Conservation (phyloP, 2,797 vertebrate species). For the Siniperca scherzeri region DNA sequence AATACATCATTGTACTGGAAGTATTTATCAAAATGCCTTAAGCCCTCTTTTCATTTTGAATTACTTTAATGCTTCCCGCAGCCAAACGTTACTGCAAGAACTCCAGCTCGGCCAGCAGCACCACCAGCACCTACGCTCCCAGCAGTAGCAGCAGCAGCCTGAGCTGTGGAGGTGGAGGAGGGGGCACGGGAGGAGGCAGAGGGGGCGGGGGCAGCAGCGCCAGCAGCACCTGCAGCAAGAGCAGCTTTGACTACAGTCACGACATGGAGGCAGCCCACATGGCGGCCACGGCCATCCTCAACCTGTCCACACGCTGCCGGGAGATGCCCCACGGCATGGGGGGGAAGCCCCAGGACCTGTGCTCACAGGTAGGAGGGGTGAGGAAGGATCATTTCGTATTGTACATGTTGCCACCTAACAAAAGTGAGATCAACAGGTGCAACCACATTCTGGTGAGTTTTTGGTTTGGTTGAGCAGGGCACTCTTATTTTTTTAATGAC, state of each 20-base stretch:
- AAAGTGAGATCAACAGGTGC: neutral
- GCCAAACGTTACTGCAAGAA: constrained; percentile 99
- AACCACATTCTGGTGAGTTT: neutral
- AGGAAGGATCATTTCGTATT: neutral
- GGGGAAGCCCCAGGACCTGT: constrained; percentile 95
- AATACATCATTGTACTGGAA: neutral
- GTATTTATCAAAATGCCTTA: neutral
- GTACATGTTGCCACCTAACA: neutral
- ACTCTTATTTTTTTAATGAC: neutral
- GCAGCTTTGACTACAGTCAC: constrained; percentile 99
- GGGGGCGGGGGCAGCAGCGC: constrained; percentile 95
- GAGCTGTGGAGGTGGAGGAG: constrained; percentile 91
- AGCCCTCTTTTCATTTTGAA: neutral
- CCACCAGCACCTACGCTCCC: constrained; percentile 97
- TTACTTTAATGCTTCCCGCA: constrained; percentile 70
- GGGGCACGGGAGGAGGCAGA: constrained; percentile 85
- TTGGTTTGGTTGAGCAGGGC: neutral
- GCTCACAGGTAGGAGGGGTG: constrained; percentile 89
- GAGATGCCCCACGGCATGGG: constrained; percentile 97
- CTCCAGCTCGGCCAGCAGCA: constrained; percentile 98
- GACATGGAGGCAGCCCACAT: constrained; percentile 99
- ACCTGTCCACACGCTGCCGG: constrained; percentile 97
- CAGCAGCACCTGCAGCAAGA: constrained; percentile 99
- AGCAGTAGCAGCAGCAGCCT: constrained; percentile 96
- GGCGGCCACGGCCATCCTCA: constrained; percentile 98